phyloP scores from a whole-genome alignment of 2,888 invertebrate genomes.

The Pandemis corylana region DNA sequence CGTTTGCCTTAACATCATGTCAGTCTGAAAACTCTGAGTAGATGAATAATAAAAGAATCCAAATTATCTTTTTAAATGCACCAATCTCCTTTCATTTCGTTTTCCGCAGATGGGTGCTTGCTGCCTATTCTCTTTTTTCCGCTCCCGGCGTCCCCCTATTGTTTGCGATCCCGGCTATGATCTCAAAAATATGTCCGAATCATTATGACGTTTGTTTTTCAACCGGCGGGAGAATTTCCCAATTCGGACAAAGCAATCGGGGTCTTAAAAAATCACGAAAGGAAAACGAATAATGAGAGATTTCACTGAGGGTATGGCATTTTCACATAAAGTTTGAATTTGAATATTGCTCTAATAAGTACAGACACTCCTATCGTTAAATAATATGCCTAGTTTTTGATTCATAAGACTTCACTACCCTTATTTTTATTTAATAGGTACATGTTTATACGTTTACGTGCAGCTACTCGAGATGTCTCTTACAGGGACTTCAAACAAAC shows the following conservation, averaged over 20 bases:
- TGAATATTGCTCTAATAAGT: neutral
- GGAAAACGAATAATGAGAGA: neutral
- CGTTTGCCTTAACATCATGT: neutral
- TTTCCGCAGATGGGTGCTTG: conserved; percentile 14
- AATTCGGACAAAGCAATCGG: conserved; percentile 13
- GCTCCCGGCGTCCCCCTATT: conserved; percentile 17
- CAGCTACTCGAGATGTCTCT: neutral
- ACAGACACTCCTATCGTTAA: neutral
- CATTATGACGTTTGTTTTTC: conserved; percentile 23
- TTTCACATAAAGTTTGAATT: neutral
- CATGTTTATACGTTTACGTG: no score
- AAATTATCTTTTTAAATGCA: conserved; percentile 21
- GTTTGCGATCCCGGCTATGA: conserved; percentile 17
- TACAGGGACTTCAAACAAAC: neutral
- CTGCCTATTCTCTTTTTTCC: conserved; percentile 12
- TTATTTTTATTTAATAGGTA: no score
- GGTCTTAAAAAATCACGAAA: conserved; percentile 3
- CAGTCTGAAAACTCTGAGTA: neutral
- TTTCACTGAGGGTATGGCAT: neutral
- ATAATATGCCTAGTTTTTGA: no score
- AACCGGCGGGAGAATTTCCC: neutral
- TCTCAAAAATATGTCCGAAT: conserved; percentile 21
- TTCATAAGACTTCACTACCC: no score
- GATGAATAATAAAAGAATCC: neutral
- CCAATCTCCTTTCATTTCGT: conserved; percentile 9